Base-by-base conservation (phyloP, 1,140 invertebrate genomes). In the Leptinotarsa lineolata region DNA sequence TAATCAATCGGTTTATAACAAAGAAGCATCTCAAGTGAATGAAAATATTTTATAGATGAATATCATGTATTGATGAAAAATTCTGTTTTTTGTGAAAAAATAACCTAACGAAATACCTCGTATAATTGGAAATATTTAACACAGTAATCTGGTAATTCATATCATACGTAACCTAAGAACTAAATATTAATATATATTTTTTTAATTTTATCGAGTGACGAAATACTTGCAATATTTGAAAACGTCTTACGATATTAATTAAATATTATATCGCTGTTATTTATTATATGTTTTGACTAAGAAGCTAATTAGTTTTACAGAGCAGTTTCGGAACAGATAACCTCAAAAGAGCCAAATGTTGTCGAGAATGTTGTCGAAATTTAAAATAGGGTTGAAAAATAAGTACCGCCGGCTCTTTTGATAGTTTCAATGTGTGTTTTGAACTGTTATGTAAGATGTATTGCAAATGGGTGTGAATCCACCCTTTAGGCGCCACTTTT, bases 401-500 rank as follows among this genome's bases (percentile, higher is more conserved):
- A 54, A 16, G 48, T 13, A 39, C 30, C 30, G 8, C 8, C 30
- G 15, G 48, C 48, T 18, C 48, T 18, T 54, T 16, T 15, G n/a
- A 54, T 54, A n/a, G 48, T 3, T 54, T 0, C 48, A 54, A n/a
- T 54, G 16, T 54, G 48, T 54, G 48, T 54, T 54, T 54, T 16
- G 4, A 54, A 54, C 48, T 54, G 30, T 39, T 39, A 39, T 11
- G 30, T 11, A 39, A 15, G 68, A 58, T 54, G 16, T 69, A 69
- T 69, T 69, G 54, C 64, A 3, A 18, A 20, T 24, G 64, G 64
- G 3, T 30, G 64, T 44, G 22, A 30, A 20, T 58, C 15, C 5
- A 39, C 22, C 64, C 64, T 44, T 21, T 18, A 66, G 64, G 64
- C 64, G 64, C 64, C 64, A 54, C 48, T 54, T 54, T 54, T 54